Percentiles rank a stretch among this genome's conserved stretches.
These are phyloP conservation scores for Tragelaphus strepsiceros DNA, from an alignment of 2,113 vertebrate species.

Conservation along the genomic window DNA sequence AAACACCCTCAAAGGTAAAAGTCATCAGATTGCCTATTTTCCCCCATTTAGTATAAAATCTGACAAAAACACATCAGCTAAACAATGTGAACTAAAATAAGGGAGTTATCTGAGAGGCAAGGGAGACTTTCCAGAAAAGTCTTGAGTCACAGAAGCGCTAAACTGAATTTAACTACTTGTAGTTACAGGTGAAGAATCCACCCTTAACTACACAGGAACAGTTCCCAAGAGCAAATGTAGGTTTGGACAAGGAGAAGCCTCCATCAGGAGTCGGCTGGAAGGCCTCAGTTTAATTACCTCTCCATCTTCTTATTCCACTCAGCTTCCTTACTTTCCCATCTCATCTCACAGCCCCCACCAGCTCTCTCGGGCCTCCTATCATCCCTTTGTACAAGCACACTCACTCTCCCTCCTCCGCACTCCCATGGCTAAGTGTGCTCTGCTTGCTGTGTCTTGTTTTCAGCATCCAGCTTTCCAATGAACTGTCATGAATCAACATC, in stretches of 20 bases:
- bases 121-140: not conserved
- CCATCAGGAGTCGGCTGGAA: not conserved
- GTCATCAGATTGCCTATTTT: not conserved
- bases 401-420: too few relatives aligned
- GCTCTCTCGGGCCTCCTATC: not conserved
- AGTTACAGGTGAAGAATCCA: not conserved
- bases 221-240: not conserved
- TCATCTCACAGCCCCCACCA: not conserved
- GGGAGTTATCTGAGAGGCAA: not conserved
- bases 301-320: not conserved
- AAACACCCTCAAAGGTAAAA: not conserved
- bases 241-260: conserved; percentile 21
- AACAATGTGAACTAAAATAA: not conserved
- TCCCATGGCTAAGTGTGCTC: not conserved
- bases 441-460: not conserved
- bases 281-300: conserved; percentile 47
- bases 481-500: not conserved
- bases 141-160: not conserved
- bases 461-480: not conserved
- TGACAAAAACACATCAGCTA: not conserved
- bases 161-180: not conserved
- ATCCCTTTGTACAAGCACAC: not conserved
- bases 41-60: not conserved
- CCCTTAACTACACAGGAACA: not conserved
- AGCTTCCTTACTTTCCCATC: not conserved